Percentiles rank a stretch among this genome's conserved stretches.
Evolutionary conservation across 1,140 invertebrate genomes (phyloP).

Genomic region (Chelonus insularis): DNA sequence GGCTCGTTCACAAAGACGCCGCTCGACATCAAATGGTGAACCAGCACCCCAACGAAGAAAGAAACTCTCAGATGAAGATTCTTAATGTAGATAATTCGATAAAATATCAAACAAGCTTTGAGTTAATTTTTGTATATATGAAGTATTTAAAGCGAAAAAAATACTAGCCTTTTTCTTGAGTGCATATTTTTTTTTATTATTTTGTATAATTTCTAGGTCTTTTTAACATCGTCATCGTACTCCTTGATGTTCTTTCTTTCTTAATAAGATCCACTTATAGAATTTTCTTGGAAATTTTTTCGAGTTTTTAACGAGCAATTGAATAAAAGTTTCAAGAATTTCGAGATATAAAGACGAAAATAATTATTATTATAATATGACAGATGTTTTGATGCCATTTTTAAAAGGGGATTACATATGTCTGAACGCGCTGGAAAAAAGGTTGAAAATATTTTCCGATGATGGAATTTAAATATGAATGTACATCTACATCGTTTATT

Average conservation of each 20-base stretch:
- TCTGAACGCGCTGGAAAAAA: no score
- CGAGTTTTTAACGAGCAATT: constrained; percentile 53
- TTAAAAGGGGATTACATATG: no score
- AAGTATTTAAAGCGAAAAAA: no score
- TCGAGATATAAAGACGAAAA: constrained; percentile 20
- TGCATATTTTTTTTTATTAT: not conserved
- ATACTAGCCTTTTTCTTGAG: not conserved
- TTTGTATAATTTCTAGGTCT: no score
- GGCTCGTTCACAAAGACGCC: constrained; percentile 14
- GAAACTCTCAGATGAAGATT: not conserved
- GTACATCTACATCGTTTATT: no score
- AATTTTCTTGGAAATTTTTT: constrained; percentile 39
- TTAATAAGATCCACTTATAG: constrained; percentile 29
- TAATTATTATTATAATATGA: not conserved
- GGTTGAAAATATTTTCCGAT: not conserved
- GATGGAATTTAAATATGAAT: no score
- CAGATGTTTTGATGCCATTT: no score
- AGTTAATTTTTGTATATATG: not conserved
- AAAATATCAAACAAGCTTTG: not conserved
- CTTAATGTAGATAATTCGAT: not conserved
- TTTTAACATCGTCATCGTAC: no score
- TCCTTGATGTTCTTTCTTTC: constrained; percentile 18
- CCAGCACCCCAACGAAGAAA: not conserved
- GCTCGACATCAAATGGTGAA: constrained; percentile 9
- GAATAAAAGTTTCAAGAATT: constrained; percentile 39